Evolutionary conservation across 2,888 invertebrate species (phyloP).

Genomic region (Amphipyra tragopoginis): DNA sequence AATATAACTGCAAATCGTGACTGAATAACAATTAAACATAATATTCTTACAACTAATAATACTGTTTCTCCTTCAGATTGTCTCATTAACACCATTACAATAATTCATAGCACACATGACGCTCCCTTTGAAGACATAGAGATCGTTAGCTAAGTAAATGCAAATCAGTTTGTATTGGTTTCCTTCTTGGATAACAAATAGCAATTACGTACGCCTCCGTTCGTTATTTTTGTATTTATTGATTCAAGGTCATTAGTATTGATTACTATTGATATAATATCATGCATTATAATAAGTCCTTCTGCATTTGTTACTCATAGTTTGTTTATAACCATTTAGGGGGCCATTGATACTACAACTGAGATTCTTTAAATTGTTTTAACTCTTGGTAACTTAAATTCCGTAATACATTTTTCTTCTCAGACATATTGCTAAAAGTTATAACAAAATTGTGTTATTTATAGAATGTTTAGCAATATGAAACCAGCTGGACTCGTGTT

Average conservation of each 20-base stretch:
- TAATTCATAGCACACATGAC: constrained; percentile 22
- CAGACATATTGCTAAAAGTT: too few species aligned
- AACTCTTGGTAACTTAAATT: too few species aligned
- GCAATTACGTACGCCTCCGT: constrained; percentile 42
- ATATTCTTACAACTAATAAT: constrained; percentile 25
- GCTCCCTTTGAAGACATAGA: constrained; percentile 30
- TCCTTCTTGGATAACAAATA: constrained; percentile 53
- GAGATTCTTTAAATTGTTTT: too few species aligned
- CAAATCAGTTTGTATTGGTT: constrained; percentile 41
- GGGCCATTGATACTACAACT: too few species aligned
- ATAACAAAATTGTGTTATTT: constrained; percentile 4
- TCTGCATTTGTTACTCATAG: too few species aligned
- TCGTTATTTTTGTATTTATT: constrained; percentile 39
- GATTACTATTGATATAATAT: constrained; percentile 18
- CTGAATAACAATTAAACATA: constrained; percentile 26
- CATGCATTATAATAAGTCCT: constrained; percentile 1
- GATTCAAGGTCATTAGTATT: constrained; percentile 35
- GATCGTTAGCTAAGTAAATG: constrained; percentile 46
- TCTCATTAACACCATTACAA: constrained; percentile 27
- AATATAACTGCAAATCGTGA: constrained; percentile 29
- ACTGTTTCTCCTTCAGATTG: constrained; percentile 33
- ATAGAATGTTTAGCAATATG: constrained; percentile 20
- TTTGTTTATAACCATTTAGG: too few species aligned
- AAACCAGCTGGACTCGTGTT: constrained; percentile 15
- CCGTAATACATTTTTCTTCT: too few species aligned